Conservation (phyloP, 2,113 vertebrate species). For the Himantopus leucocephalus region DNA sequence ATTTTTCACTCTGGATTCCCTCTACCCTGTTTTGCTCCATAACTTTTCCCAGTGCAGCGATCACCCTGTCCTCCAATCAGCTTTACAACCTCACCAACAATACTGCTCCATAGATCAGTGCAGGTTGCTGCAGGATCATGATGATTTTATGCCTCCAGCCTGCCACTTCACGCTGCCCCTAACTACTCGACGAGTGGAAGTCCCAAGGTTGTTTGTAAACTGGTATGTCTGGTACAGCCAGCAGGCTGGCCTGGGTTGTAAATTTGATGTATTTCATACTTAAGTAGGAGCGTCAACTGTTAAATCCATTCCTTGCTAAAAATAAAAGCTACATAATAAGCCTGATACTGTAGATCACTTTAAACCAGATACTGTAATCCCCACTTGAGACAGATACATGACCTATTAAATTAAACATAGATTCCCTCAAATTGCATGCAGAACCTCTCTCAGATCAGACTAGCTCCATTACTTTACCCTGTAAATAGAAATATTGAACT, state of each 20-base stretch:
- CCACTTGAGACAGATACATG: constrained; percentile 65
- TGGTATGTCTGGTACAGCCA: not conserved
- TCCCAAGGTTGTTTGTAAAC: constrained; percentile 39
- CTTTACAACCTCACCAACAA: constrained; percentile 7
- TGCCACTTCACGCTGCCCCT: not conserved
- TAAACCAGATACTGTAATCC: constrained; percentile 66
- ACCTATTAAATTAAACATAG: constrained; percentile 71
- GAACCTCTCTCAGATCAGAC: constrained; percentile 38
- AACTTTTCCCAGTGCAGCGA: constrained; percentile 39
- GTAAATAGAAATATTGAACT: constrained; percentile 64
- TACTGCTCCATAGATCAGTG: constrained; percentile 5
- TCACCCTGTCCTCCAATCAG: constrained; percentile 26
- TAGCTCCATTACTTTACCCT: constrained; percentile 32
- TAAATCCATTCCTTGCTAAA: constrained; percentile 66
- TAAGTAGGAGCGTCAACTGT: constrained; percentile 58
- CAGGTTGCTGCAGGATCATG: not conserved
- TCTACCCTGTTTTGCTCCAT: not conserved
- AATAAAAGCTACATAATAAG: constrained; percentile 69
- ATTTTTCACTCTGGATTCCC: constrained; percentile 33
- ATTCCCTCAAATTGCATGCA: constrained; percentile 55
- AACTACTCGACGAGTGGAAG: not conserved
- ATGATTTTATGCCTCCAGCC: constrained; percentile 13
- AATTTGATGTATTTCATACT: constrained; percentile 59
- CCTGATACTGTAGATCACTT: constrained; percentile 62
- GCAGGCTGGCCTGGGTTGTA: constrained; percentile 11